Evolutionary conservation across 53 echinoderm and acorn worm genomes (phyloP), one percentile per base, ranked within the genome.

Genomic region (Patiria pectinifera): DNA sequence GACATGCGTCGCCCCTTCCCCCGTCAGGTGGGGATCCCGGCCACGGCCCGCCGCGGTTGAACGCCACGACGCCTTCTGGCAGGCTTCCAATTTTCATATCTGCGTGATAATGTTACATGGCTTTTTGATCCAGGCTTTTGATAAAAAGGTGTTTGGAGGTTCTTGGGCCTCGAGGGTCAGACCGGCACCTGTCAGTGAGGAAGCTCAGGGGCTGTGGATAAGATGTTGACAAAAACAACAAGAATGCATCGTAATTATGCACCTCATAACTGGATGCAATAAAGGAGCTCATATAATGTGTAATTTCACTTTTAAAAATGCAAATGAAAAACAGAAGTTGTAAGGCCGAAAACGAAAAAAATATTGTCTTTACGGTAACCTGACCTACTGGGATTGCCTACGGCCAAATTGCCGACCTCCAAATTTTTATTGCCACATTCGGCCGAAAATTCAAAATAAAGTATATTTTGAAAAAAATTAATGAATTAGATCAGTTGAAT

Each of bases 31-130:
- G 58, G 74, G 74, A 48, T 13, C 7, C 8, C 15, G 69, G 69
- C 62, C 45, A 66, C 24, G 1, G 25, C 15, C 75, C 49, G 21
- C 87, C 45, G 8, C 53, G 8, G 53, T 53, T 53, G 53, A 53
- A 53, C 2, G 53, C 53, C 5, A 53, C 53, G 53, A 53, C 53
- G 53, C 53, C 21, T 11, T 53, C 82, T 8, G 90, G 80, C 77
- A 66, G 58, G 66, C 80, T 80, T 48, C 87, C 77, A 87, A 78
- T 87, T 63, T 90, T 63, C 90, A 90, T 82, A 90, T 46, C 62
- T 48, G 23, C 13, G 23, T 48, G 81, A 89, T 89, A 59, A 83
- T 89, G 62, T 89, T 89, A 89, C 89, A 59, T 62, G 66, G 80
- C 44, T 63, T 81, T 80, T 80, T 59, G 61, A 63, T 35, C 80